These are phyloP conservation scores for Sialis fuliginosa DNA, from an alignment of 2,888 invertebrate species.

Conservation along the genomic window DNA sequence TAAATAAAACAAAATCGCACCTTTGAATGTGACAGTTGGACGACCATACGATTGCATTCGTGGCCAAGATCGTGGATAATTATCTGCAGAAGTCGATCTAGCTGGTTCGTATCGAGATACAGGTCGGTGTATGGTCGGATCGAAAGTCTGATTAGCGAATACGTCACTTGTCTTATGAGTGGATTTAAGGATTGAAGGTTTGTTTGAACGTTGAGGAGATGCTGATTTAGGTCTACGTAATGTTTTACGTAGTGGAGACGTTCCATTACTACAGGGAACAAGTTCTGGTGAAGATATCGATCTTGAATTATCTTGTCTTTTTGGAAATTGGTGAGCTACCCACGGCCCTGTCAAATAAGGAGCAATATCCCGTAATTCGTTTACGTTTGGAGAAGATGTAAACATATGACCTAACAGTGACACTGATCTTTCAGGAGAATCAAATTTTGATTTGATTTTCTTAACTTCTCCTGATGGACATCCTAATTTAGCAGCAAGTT, in stretches of 20 bases:
- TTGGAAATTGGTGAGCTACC: slow-evolving; percentile 66
- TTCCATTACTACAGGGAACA: slow-evolving; percentile 16
- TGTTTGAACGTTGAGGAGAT: slow-evolving; percentile 32
- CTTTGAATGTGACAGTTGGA: slow-evolving; percentile 58
- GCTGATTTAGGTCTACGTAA: slow-evolving; percentile 26
- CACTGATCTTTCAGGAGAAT: slow-evolving; percentile 30
- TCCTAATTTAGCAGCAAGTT: slow-evolving; percentile 21
- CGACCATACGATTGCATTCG: slow-evolving; percentile 31
- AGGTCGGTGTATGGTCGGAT: slow-evolving; percentile 58
- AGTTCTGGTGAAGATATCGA: slow-evolving; percentile 36
- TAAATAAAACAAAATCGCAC: slow-evolving; percentile 24
- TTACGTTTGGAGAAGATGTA: slow-evolving; percentile 62
- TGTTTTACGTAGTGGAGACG: slow-evolving; percentile 24
- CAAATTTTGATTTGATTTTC: slow-evolving; percentile 53
- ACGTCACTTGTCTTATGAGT: slow-evolving; percentile 21
- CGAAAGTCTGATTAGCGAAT: slow-evolving; percentile 49
- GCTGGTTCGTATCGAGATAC: slow-evolving; percentile 60
- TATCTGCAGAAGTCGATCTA: slow-evolving; percentile 15
- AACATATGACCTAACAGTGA: slow-evolving; percentile 62
- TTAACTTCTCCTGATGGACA: slow-evolving; percentile 49
- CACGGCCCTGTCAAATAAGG: slow-evolving; percentile 63
- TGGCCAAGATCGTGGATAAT: slow-evolving; percentile 27
- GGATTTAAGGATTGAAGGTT: slow-evolving; percentile 25
- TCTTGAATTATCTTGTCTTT: slow-evolving; percentile 45
- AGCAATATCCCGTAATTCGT: slow-evolving; percentile 58